Conservation (phyloP, 1,140 invertebrate species). For the Aphelenchoides fujianensis region DNA sequence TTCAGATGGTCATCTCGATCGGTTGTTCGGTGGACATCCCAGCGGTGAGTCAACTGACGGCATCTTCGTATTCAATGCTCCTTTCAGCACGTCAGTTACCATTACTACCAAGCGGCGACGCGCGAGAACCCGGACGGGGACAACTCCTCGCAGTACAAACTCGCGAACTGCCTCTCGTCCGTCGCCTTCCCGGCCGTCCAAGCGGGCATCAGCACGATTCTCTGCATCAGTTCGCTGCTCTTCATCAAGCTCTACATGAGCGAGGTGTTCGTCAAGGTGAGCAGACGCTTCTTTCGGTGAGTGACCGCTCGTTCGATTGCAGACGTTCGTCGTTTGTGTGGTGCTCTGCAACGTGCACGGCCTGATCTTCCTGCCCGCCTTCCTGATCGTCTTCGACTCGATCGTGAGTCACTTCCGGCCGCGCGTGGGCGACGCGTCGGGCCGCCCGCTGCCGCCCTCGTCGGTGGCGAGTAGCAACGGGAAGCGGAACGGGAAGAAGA, state of each 20-base stretch:
- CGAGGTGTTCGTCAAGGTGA: constrained; percentile 36
- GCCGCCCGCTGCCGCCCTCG: neutral
- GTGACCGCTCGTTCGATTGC: too few relatives aligned
- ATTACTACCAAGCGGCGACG: constrained; percentile 64
- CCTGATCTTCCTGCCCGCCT: constrained; percentile 58
- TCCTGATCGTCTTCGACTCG: constrained; percentile 53
- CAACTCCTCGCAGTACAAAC: constrained; percentile 36
- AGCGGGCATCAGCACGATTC: constrained; percentile 55
- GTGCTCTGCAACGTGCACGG: constrained; percentile 58
- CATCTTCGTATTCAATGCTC: neutral
- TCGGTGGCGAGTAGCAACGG: neutral
- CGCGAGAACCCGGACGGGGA: constrained; percentile 34
- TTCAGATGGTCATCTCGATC: constrained; percentile 65
- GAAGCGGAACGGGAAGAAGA: neutral
- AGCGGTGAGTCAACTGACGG: constrained; percentile 34
- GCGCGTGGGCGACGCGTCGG: neutral
- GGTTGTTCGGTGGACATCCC: constrained; percentile 65
- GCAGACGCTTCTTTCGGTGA: neutral
- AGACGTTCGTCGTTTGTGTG: constrained; percentile 60
- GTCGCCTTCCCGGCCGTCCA: constrained; percentile 60
- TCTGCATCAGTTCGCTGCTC: constrained; percentile 54
- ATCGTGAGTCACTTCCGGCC: constrained; percentile 22
- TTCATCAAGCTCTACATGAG: constrained; percentile 60
- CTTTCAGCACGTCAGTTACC: constrained; percentile 62
- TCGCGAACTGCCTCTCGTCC: constrained; percentile 61